phyloP scores from a whole-genome alignment of 2,797 vertebrate species.

The Bradypodion ventrale region DNA sequence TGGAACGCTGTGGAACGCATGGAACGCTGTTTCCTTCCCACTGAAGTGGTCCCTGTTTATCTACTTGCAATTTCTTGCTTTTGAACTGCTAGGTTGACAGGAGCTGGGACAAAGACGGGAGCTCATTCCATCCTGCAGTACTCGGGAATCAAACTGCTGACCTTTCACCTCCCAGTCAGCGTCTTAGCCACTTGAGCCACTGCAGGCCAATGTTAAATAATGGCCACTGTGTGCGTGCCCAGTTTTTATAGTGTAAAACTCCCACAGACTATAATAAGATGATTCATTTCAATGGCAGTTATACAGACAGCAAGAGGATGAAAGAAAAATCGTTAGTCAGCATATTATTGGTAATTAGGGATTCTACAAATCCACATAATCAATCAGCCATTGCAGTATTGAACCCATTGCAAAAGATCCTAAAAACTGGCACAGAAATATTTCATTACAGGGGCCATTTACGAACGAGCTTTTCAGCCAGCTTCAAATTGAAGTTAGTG shows the following conservation, averaged over 20 bases:
- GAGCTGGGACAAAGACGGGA: too few species aligned
- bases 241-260: conserved; percentile 3
- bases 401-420: conserved; percentile 44
- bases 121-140: too few species aligned
- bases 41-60: too few species aligned
- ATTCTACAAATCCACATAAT: conserved; percentile 41
- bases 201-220: background rate
- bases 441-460: conserved; percentile 37
- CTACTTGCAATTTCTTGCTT: too few species aligned
- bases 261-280: conserved; percentile 4
- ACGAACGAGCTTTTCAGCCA: conserved; percentile 23
- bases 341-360: conserved; percentile 29
- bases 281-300: background rate
- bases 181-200: too few species aligned
- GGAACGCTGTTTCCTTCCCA: too few species aligned
- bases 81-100: too few species aligned
- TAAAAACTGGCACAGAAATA: conserved; percentile 41
- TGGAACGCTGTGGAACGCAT: too few species aligned
- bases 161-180: too few species aligned
- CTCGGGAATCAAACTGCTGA: too few species aligned
- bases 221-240: rapidly evolving
- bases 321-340: conserved; percentile 37
- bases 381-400: conserved; percentile 39
- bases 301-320: conserved; percentile 13
- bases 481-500: conserved; percentile 44